Evolutionary conservation across 1,140 invertebrate genomes (phyloP), one percentile per base, ranked within the genome.

Genomic region (Danaus melanippus): DNA sequence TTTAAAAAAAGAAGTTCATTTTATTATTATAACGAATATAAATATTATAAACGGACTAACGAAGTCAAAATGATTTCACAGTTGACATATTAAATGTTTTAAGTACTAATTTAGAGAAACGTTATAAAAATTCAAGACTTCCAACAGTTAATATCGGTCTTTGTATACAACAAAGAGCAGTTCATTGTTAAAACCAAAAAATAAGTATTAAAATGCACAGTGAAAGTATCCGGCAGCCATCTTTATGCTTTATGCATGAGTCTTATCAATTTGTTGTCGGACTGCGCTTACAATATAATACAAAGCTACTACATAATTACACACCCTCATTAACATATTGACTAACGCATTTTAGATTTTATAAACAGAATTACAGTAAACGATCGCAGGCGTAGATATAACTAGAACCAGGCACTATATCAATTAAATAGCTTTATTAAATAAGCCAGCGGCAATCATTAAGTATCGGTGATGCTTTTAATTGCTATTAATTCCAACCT

Each of bases 191-290:
- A 32, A 32, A 32, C 21, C 7, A 32, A 1, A 32, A 32, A 32
- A 32, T 32, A 32, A 2, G 21, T 32, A 2, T 32, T 32, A 32
- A 32, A 32, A 46, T 54, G 53, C 43, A 66, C 64, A 63, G 61
- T 72, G 66, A 64, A 67, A 73, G 66, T 63, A 65, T 72, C 64
- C 69, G 58, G 53, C 56, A 62, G 56, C 53, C 49, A 58, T 46
- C 56, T 52, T 57, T 52, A 58, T 78, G 75, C 66, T 79, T 76
- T 78, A 78, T 79, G 69, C 72, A 77, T 79, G 70, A 79, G 69
- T 39, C 72, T 78, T 80, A 83, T 80, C 77, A 75, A 79, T 76
- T 74, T 75, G 74, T 74, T 74, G 69, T 69, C 62, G 66, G 53
- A 56, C 64, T 56, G 58, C 65, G 66, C 75, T 70, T 76, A 71